Percentiles rank a stretch among this genome's conserved stretches.
Evolutionary conservation across 1,140 invertebrate species (phyloP).

Genomic region (Protaetia brevitarsis): DNA sequence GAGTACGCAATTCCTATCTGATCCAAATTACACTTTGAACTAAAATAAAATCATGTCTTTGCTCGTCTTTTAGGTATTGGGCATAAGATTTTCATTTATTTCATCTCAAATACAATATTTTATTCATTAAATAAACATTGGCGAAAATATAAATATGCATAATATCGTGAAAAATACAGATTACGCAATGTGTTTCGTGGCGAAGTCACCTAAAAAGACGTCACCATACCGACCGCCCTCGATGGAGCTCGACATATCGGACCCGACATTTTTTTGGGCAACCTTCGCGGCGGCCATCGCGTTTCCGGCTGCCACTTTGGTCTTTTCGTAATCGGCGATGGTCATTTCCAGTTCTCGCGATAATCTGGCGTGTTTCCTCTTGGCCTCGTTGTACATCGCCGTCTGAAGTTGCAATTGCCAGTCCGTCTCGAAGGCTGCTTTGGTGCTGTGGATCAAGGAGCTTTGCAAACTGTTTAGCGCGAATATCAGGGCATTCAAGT

Average conservation of each 20-base stretch:
- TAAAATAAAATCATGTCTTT: no score
- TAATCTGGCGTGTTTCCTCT: background rate
- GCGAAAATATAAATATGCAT: no score
- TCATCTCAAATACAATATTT: no score
- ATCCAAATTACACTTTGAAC: no score
- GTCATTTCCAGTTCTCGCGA: background rate
- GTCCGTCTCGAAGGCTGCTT: background rate
- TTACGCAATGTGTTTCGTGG: no score
- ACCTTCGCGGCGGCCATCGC: constrained; percentile 4
- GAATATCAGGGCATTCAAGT: background rate
- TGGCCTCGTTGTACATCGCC: background rate
- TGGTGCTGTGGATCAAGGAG: background rate
- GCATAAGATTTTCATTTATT: no score
- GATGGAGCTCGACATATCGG: background rate
- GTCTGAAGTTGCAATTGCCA: background rate
- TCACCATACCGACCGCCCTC: no score
- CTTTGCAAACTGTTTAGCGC: background rate
- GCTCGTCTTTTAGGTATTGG: no score
- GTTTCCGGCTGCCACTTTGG: background rate
- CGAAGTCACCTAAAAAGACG: no score
- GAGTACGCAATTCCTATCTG: no score
- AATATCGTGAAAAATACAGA: no score
- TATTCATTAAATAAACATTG: no score
- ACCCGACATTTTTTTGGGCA: background rate
- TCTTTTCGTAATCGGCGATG: background rate